These are phyloP conservation scores for Cheilosia vulpina DNA, from an alignment of 2,888 invertebrate genomes.

Conservation along the genomic window DNA sequence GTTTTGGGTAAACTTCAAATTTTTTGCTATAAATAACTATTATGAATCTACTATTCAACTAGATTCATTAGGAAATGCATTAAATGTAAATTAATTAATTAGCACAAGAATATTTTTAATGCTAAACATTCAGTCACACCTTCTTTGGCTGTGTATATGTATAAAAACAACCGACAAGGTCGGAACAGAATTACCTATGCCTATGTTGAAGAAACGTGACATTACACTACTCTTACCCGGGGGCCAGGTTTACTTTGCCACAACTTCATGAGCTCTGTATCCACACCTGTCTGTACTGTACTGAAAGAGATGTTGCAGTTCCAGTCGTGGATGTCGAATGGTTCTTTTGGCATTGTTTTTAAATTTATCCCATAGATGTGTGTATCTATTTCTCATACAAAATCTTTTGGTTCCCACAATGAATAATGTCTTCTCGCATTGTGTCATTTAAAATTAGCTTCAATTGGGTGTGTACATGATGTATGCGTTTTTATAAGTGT, in stretches of 20 bases:
- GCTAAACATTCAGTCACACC: constrained; percentile 14
- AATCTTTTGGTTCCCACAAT: constrained; percentile 22
- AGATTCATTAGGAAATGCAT: background rate
- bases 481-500: background rate
- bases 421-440: constrained; percentile 1
- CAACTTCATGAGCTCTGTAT: background rate
- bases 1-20: no score
- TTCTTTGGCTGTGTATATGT: background rate
- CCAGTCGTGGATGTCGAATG: constrained; percentile 3
- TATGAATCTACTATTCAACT: background rate
- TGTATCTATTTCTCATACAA: background rate
- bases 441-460: constrained; percentile 2
- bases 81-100: constrained; percentile 1
- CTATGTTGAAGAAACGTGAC: constrained; percentile 13
- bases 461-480: background rate
- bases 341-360: constrained; percentile 17
- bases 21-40: no score
- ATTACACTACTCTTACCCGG: background rate
- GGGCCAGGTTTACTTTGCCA: constrained; percentile 2
- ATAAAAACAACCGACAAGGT: constrained; percentile 2
- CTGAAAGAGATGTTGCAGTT: constrained; percentile 9
- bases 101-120: background rate
- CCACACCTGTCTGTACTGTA: background rate
- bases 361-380: background rate
- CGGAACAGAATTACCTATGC: background rate